Evolutionary conservation across 2,797 vertebrate species (phyloP), one percentile per base, ranked within the genome.

Genomic region (Oryzias dopingdopingensis): DNA sequence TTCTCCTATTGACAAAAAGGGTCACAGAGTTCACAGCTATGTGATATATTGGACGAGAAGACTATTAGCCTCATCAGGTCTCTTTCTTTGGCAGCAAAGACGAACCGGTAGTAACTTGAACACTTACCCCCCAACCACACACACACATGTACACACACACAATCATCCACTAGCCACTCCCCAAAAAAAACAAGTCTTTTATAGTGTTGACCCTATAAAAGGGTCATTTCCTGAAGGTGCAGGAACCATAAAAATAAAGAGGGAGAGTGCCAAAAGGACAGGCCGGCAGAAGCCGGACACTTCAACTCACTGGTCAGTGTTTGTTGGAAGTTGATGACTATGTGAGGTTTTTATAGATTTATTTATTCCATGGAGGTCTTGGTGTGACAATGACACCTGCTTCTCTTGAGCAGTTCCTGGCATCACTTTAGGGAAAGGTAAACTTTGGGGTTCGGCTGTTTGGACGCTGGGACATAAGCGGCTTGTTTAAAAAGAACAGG

Each of bases 201-300:
- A 95, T 93, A 93, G 93, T 94, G 92, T 92, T 94, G 92, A 91
- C 92, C 93, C 94, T 94, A 93, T 95, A 95, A 96, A 96, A 93
- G 92, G 92, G 92, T 89, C 89, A 90, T 92, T 92, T 94, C 93
- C 93, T 95, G 92, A 92, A 94, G 91, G 91, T 92, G 94, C 90
- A 94, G 92, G 93, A 93, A 93, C 91, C 94, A 95, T 96, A 96
- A 96, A 96, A 86, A 86, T 91, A 85, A 90, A 91, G 86, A 90
- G 85, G 85, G 86, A 88, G 91, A 89, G 90, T 81, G 88, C 85
- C 92, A 89, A 92, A 92, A 92, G 89, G 90, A 91, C 87, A 86
- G 81, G 73, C 80, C 72, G 70, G 79, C 71, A 90, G 81, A 85
- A 86, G 89, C 74, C 80, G 83, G 82, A 89, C 89, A 80, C 90